Evolutionary conservation across 1,140 invertebrate species (phyloP).

Genomic region (Propsilocerus akamusi): DNA sequence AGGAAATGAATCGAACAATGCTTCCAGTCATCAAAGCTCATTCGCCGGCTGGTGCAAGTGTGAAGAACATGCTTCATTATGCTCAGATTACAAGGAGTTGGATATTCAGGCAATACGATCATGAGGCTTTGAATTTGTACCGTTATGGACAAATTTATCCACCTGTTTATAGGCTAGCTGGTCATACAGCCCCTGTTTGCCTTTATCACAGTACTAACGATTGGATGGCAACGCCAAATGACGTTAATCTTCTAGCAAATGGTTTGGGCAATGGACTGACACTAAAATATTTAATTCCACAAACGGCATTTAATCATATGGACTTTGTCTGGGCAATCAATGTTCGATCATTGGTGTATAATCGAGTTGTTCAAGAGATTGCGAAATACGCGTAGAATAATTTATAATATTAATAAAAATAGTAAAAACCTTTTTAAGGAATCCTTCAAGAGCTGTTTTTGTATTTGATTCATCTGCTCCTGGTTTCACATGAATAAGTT

Average conservation of each 20-base stretch:
- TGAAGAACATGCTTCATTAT: constrained; percentile 54
- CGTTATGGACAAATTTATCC: constrained; percentile 28
- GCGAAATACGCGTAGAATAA: constrained; percentile 15
- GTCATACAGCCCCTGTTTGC: constrained; percentile 36
- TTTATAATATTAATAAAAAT: too few species aligned
- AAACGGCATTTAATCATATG: constrained; percentile 38
- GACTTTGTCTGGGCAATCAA: constrained; percentile 46
- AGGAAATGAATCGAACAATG: constrained; percentile 38
- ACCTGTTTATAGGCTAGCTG: constrained; percentile 37
- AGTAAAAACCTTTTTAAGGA: too few species aligned
- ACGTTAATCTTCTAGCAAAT: constrained; percentile 23
- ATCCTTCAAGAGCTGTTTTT: too few species aligned
- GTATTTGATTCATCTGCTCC: too few species aligned
- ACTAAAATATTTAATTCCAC: constrained; percentile 30
- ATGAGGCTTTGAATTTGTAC: constrained; percentile 25
- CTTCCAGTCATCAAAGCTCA: constrained; percentile 54
- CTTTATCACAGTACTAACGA: constrained; percentile 45
- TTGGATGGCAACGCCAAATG: constrained; percentile 31
- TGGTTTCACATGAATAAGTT: too few species aligned
- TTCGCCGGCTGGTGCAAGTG: constrained; percentile 56
- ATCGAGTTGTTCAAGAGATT: constrained; percentile 33
- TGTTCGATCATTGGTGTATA: constrained; percentile 34
- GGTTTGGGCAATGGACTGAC: constrained; percentile 29
- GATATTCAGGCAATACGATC: constrained; percentile 27
- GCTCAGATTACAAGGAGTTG: constrained; percentile 33